Evolutionary conservation across 2,888 invertebrate genomes (phyloP).

Genomic region (Polydrusus cervinus): DNA sequence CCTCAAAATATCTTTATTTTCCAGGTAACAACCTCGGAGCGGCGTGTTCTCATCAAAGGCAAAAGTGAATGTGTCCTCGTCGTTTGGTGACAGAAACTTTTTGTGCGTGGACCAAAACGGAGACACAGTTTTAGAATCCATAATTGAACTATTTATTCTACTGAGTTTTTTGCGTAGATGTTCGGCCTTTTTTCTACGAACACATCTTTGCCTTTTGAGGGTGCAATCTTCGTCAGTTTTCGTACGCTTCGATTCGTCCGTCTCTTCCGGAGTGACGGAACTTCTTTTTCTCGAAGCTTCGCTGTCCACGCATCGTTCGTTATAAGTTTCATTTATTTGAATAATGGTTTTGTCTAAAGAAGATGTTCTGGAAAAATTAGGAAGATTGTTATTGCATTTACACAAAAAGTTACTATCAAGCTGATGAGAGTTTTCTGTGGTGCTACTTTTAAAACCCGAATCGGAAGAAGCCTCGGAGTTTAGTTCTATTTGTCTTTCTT

Average conservation of each 20-base stretch:
- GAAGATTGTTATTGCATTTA: slow-evolving; percentile 63
- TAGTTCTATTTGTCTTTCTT: slow-evolving; percentile 53
- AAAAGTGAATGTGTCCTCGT: slow-evolving; percentile 37
- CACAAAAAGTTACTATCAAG: slow-evolving; percentile 65
- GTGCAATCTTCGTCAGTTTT: slow-evolving; percentile 62
- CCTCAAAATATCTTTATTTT: slow-evolving; percentile 58
- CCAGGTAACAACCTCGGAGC: slow-evolving; percentile 59
- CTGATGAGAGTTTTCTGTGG: slow-evolving; percentile 64
- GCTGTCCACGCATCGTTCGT: slow-evolving; percentile 68
- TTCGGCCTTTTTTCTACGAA: slow-evolving; percentile 71
- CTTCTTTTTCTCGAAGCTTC: slow-evolving; percentile 59
- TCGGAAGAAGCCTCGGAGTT: slow-evolving; percentile 64
- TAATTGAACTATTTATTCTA: slow-evolving; percentile 52
- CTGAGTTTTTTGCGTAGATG: slow-evolving; percentile 51
- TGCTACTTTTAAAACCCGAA: slow-evolving; percentile 68
- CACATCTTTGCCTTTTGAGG: slow-evolving; percentile 75
- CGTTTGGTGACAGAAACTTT: slow-evolving; percentile 36
- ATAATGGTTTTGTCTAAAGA: slow-evolving; percentile 66
- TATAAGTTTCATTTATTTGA: slow-evolving; percentile 67
- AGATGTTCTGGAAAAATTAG: slow-evolving; percentile 30
- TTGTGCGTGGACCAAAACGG: slow-evolving; percentile 54
- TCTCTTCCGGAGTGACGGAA: slow-evolving; percentile 52
- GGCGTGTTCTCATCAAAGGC: slow-evolving; percentile 51
- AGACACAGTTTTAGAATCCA: slow-evolving; percentile 52
- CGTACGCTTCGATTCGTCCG: slow-evolving; percentile 57